phyloP scores from a whole-genome alignment of 2,113 vertebrate genomes.

The Sterna hirundo region DNA sequence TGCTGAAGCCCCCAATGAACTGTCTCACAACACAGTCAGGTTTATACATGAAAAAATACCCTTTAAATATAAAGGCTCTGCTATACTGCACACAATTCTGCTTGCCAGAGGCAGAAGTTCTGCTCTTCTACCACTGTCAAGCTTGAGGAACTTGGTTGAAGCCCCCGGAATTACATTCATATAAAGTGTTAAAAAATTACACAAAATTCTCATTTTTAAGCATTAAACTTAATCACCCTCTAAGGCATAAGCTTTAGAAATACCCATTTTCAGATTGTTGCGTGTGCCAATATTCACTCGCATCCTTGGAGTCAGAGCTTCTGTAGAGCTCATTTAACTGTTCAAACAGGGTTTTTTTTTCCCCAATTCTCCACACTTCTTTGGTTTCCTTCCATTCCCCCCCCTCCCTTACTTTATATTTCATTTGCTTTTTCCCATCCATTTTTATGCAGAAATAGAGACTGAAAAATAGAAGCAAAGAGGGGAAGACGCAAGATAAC shows the following conservation, averaged over 20 bases:
- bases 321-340: neutral
- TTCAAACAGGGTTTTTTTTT: accelerated
- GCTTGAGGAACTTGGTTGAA: neutral
- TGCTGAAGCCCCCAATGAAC: neutral
- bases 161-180: neutral
- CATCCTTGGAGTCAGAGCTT: neutral
- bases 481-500: neutral
- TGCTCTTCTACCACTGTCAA: neutral
- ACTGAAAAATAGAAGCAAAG: neutral
- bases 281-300: neutral
- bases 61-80: conserved; percentile 45
- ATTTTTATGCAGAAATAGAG: neutral
- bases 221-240: neutral
- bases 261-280: neutral
- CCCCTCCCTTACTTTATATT: neutral
- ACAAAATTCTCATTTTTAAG: neutral
- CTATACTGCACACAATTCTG: neutral
- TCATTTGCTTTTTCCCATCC: neutral
- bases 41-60: neutral
- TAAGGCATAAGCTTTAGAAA: neutral
- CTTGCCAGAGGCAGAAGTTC: neutral
- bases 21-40: neutral
- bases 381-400: neutral
- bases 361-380: accelerated
- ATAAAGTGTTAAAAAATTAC: neutral